Conservation (phyloP, 2,113 vertebrate genomes). For the Calyptommatus sinebrachiatus region DNA sequence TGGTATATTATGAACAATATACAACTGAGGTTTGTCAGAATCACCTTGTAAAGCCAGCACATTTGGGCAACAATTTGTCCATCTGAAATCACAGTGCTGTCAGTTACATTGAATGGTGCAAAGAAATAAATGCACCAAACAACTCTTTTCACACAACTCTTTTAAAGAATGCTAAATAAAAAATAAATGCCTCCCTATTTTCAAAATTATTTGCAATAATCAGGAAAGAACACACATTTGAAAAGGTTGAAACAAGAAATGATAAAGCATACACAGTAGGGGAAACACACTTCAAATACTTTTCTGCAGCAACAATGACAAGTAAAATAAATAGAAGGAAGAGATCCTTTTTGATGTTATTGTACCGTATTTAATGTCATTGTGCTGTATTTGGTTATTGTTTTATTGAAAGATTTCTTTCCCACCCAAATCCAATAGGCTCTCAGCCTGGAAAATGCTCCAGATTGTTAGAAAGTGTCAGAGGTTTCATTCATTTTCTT, state of each 20-base stretch:
- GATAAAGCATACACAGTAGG: not conserved
- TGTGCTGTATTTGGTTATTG: not conserved
- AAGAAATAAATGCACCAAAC: not conserved
- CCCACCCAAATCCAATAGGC: no score
- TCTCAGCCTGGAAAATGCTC: no score
- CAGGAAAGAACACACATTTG: not conserved
- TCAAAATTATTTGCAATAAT: conserved; percentile 5
- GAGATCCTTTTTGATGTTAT: not conserved
- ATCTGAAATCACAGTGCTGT: conserved; percentile 12
- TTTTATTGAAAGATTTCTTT: not conserved
- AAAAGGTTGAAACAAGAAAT: conserved; percentile 13
- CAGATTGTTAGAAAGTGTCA: no score
- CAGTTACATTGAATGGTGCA: not conserved
- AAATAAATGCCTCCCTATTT: not conserved
- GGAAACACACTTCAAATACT: not conserved
- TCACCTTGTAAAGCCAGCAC: not conserved
- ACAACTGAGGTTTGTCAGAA: not conserved
- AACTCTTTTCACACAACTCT: not conserved
- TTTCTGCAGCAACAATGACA: conserved; percentile 22
- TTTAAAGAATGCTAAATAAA: not conserved
- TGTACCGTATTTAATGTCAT: not conserved
- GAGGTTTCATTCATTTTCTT: no score
- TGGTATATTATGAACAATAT: not conserved
- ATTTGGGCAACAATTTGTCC: conserved; percentile 6
- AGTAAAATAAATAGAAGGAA: not conserved